Base-by-base conservation (phyloP, 2,888 invertebrate species). In the Nomada ruficornis region DNA sequence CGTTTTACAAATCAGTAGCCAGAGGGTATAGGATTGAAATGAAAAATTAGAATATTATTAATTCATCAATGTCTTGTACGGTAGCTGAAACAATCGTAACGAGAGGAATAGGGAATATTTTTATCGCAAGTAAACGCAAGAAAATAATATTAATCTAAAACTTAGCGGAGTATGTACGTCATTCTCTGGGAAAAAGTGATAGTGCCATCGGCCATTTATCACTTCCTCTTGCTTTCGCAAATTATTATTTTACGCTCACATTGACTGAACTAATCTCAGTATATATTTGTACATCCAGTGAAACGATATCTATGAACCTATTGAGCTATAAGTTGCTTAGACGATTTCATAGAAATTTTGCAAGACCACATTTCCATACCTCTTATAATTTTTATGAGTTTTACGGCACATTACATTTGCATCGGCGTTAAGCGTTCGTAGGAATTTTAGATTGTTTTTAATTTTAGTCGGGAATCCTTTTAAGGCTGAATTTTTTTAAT, bases 161-260 rank as follows among this genome's bases (percentile, higher is more conserved):
- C 23, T 55, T 68, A n/a, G n/a, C 42, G 23, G 23, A 68, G 42
- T 29, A 26, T 29, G 11, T 63, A 77, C 73, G 73, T 72, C 63
- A 77, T 63, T 72, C 15, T 23, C 11, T 23, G 36, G 72, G 76
- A 50, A 71, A 76, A 29, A 42, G 52, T 26, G 62, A 79, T 74
- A 78, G 23, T 44, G 36, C 36, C 20, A 50, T n/a, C 44, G n/a
- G 20, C 42, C 57, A 59, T 63, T 76, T 75, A 72, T 72, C 55
- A 63, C 63, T 72, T 62, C 63, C 20, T 55, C 57, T 15, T 63
- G 23, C 29, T 13, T 72, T 15, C 10, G n/a, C 23, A n/a, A 64
- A 47, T 55, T 77, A 72, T 47, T 63, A 55, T 72, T 72, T 63
- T 23, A 55, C 36, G 44, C 36, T 23, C 26, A n/a, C 9, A 54